phyloP scores from a whole-genome alignment of 1,140 invertebrate species.

The Odontomachus brunneus region DNA sequence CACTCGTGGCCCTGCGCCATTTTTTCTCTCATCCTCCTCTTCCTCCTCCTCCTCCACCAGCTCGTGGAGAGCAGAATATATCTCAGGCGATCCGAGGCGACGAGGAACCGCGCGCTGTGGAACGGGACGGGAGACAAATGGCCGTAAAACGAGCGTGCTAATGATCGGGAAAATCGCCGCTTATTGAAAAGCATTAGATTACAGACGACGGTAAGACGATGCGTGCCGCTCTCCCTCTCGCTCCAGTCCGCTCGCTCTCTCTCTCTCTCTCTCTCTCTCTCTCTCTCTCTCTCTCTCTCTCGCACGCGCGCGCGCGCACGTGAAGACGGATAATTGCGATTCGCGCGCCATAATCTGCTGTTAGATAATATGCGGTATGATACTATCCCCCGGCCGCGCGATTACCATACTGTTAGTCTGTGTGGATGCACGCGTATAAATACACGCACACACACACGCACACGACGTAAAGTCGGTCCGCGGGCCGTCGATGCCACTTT shows the following conservation, averaged over 20 bases:
- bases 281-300: too few relatives aligned
- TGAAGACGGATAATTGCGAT: constrained; percentile 80
- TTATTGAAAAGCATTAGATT: constrained; percentile 83
- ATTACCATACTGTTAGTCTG: constrained; percentile 64
- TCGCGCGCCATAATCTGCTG: constrained; percentile 75
- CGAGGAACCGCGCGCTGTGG: neutral
- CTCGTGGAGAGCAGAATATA: neutral
- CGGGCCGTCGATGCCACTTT: constrained; percentile 70
- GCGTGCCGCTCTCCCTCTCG: too few relatives aligned
- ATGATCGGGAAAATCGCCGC: constrained; percentile 79
- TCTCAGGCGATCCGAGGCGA: neutral
- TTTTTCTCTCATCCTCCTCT: constrained; percentile 9
- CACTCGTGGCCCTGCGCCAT: constrained; percentile 23
- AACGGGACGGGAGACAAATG: constrained; percentile 54
- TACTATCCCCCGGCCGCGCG: constrained; percentile 64
- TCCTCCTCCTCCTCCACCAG: neutral
- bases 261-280: too few relatives aligned
- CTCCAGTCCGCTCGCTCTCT: too few relatives aligned
- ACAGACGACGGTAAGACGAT: constrained; percentile 56
- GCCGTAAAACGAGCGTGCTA: constrained; percentile 71
- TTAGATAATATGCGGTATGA: constrained; percentile 81
- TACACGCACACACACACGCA: constrained; percentile 7
- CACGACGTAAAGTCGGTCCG: constrained; percentile 4
- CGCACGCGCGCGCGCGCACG: too few relatives aligned
- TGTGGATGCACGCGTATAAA: constrained; percentile 36